Conservation (phyloP, 2,888 invertebrate species). For the Lordiphosa fenestrarum region DNA sequence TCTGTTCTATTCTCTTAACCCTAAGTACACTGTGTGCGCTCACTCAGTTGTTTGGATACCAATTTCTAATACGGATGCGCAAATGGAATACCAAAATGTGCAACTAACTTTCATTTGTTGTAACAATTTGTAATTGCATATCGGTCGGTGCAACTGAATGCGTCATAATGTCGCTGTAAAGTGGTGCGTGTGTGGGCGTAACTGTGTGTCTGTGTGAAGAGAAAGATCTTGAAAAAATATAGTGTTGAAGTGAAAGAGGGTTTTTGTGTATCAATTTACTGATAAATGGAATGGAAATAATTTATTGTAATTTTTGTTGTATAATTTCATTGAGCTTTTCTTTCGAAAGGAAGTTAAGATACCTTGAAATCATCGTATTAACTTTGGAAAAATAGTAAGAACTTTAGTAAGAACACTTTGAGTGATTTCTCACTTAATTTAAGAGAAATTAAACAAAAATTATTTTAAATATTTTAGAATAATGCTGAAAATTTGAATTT, state of each 20-base stretch:
- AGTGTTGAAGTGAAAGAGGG: constrained; percentile 2
- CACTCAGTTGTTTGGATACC: constrained; percentile 29
- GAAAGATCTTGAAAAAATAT: constrained; percentile 1
- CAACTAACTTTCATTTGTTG: constrained; percentile 36
- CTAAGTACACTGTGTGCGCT: constrained; percentile 8
- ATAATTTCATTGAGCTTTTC: too few relatives aligned
- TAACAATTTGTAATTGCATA: constrained; percentile 4
- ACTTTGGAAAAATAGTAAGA: too few relatives aligned
- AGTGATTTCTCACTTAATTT: too few relatives aligned
- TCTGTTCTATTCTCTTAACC: constrained; percentile 35
- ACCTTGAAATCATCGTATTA: too few relatives aligned
- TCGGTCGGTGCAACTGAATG: constrained; percentile 16
- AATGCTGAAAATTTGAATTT: too few relatives aligned
- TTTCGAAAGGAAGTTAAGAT: too few relatives aligned
- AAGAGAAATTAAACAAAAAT: too few relatives aligned
- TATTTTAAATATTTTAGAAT: too few relatives aligned
- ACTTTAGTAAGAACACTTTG: too few relatives aligned
- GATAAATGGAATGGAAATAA: not conserved
- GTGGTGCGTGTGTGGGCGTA: not conserved
- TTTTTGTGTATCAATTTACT: constrained; percentile 4
- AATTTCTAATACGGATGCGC: constrained; percentile 20
- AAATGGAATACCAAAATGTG: constrained; percentile 22
- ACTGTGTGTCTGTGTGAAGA: not conserved
- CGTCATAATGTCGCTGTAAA: not conserved
- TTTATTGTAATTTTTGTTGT: too few relatives aligned